Percentiles rank a stretch among this genome's conserved stretches.
Evolutionary conservation across 2,113 vertebrate genomes (phyloP).

Genomic region (Engraulis encrasicolus): DNA sequence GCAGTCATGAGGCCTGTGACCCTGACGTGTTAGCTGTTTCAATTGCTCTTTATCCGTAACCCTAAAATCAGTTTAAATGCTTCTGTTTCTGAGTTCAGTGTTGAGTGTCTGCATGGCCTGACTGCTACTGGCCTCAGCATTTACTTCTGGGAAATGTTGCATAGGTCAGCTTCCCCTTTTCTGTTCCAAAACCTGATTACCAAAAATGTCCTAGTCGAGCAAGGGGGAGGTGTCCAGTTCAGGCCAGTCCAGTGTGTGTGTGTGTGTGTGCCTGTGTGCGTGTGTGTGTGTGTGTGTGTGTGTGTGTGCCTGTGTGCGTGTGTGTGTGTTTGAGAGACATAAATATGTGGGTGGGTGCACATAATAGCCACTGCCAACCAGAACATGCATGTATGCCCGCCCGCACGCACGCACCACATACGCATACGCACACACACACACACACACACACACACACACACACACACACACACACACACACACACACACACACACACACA

Average conservation of each 20-base stretch:
- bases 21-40: too few species aligned
- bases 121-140: not conserved
- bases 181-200: not conserved
- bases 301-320: slow-evolving; percentile 23
- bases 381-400: too few species aligned
- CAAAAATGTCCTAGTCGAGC: not conserved
- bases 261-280: slow-evolving; percentile 6
- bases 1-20: too few species aligned
- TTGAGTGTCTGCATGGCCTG: not conserved
- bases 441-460: too few species aligned
- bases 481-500: too few species aligned
- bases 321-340: slow-evolving; percentile 26
- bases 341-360: not conserved
- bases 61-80: not conserved
- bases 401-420: too few species aligned
- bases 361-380: not conserved
- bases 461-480: too few species aligned
- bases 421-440: too few species aligned
- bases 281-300: slow-evolving; percentile 26
- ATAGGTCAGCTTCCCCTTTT: not conserved
- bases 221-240: not conserved
- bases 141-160: too few species aligned
- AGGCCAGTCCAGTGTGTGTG: not conserved
- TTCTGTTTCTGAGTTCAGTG: not conserved
- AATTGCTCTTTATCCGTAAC: too few species aligned